Evolutionary conservation across 2,888 invertebrate species (phyloP).

Genomic region (Drosophila quinaria): DNA sequence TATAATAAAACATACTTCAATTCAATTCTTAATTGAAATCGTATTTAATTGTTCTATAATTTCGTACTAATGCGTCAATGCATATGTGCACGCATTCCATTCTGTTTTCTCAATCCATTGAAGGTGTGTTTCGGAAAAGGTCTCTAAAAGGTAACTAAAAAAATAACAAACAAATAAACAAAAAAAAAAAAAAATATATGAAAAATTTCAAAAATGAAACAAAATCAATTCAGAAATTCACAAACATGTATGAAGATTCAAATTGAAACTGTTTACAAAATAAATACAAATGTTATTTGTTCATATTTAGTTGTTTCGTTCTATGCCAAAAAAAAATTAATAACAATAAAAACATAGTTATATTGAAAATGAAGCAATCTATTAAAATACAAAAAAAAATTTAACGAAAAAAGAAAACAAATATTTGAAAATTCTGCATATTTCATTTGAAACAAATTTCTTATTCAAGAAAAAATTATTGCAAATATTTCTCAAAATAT

Average conservation of each 20-base stretch:
- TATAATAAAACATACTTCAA: slow-evolving; percentile 60
- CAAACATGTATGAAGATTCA: slow-evolving; percentile 82
- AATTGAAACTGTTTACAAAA: slow-evolving; percentile 78
- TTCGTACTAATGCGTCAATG: slow-evolving; percentile 86
- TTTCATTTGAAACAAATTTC: slow-evolving; percentile 73
- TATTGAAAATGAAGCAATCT: slow-evolving; percentile 56
- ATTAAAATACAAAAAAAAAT: slow-evolving; percentile 52
- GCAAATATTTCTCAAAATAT: slow-evolving; percentile 76
- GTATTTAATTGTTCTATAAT: slow-evolving; percentile 86
- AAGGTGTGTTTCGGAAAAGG: slow-evolving; percentile 98
- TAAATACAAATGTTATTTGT: slow-evolving; percentile 72
- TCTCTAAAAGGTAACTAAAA: slow-evolving; percentile 96
- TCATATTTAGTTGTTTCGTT: slow-evolving; percentile 82
- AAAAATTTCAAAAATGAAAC: slow-evolving; percentile 62
- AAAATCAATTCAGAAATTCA: slow-evolving; percentile 86
- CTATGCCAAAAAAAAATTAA: slow-evolving; percentile 61
- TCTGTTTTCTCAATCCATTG: slow-evolving; percentile 87
- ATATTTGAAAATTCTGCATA: slow-evolving; percentile 80
- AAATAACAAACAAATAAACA: slow-evolving; percentile 63
- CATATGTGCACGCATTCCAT: slow-evolving; percentile 87
- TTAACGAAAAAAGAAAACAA: slow-evolving; percentile 42
- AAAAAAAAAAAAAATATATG: slow-evolving; percentile 59
- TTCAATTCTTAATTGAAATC: slow-evolving; percentile 80
- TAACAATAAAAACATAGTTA: slow-evolving; percentile 59
- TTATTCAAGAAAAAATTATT: slow-evolving; percentile 70